These are phyloP conservation scores for Bufo bufo DNA, from an alignment of 2,113 vertebrate species.

Conservation along the genomic window DNA sequence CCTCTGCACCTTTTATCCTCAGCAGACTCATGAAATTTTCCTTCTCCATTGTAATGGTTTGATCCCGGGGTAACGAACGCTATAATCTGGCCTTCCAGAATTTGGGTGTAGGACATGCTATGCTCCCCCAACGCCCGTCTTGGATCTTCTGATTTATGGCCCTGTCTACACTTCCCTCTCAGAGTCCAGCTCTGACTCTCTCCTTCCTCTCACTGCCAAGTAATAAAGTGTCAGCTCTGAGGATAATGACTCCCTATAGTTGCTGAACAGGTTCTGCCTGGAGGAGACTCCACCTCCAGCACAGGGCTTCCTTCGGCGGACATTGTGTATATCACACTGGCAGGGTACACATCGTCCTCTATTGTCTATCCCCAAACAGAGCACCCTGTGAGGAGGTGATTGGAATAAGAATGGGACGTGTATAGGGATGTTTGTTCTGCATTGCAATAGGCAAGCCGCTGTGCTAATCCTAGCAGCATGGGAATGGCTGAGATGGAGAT, in stretches of 20 bases:
- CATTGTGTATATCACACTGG: not conserved
- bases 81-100: not conserved
- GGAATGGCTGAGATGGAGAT: not conserved
- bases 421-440: not conserved
- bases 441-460: not conserved
- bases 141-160: not conserved
- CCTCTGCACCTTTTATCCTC: not conserved
- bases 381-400: not conserved
- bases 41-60: not conserved
- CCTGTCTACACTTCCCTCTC: not conserved
- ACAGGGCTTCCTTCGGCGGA: not conserved
- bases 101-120: not conserved
- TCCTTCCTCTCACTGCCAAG: not conserved
- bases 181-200: conserved; percentile 26
- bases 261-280: conserved; percentile 24
- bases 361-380: conserved; percentile 29
- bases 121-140: not conserved
- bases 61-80: not conserved
- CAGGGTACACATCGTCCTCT: not conserved
- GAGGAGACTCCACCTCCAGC: conserved; percentile 27
- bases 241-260: not conserved
- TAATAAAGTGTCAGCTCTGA: conserved; percentile 25
- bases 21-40: not conserved
- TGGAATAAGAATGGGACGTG: not conserved
- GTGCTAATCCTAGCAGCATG: not conserved